Conservation (phyloP, 1,140 invertebrate species). For the Macrobrachium rosenbergii region DNA sequence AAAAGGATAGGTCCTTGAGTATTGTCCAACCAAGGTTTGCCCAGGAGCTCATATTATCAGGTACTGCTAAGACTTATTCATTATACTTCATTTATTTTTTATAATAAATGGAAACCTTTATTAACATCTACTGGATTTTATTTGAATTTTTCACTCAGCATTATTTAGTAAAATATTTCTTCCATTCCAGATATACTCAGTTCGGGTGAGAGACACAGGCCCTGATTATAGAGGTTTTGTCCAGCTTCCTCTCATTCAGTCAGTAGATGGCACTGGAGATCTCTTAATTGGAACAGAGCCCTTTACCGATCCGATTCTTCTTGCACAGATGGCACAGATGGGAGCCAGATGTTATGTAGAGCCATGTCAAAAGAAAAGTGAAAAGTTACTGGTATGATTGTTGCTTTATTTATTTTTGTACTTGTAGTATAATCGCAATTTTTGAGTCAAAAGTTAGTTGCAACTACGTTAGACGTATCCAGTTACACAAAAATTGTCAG, state of each 20-base stretch:
- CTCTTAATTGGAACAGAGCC: constrained; percentile 51
- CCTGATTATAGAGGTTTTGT: constrained; percentile 83
- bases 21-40: too few relatives aligned
- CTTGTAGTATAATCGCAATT: too few relatives aligned
- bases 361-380: constrained; percentile 64
- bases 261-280: constrained; percentile 41
- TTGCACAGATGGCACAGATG: constrained; percentile 53
- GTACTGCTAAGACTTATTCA: too few relatives aligned
- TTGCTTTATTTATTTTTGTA: not conserved
- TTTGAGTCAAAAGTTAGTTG: too few relatives aligned
- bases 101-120: too few relatives aligned
- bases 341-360: constrained; percentile 58
- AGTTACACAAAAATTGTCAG: too few relatives aligned
- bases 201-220: constrained; percentile 78
- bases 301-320: constrained; percentile 21
- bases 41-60: too few relatives aligned
- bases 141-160: not conserved
- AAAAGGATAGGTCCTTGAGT: too few relatives aligned
- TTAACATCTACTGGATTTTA: too few relatives aligned
- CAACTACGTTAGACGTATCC: too few relatives aligned
- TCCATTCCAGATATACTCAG: constrained; percentile 78
- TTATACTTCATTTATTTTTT: too few relatives aligned
- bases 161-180: not conserved
- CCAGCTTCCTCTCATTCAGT: constrained; percentile 75
- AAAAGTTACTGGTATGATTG: constrained; percentile 55